A percentile compares a stretch with the other conserved stretches of the same genome.
Conservation (phyloP, 2,888 invertebrate genomes). For the Diabrotica balteata region DNA sequence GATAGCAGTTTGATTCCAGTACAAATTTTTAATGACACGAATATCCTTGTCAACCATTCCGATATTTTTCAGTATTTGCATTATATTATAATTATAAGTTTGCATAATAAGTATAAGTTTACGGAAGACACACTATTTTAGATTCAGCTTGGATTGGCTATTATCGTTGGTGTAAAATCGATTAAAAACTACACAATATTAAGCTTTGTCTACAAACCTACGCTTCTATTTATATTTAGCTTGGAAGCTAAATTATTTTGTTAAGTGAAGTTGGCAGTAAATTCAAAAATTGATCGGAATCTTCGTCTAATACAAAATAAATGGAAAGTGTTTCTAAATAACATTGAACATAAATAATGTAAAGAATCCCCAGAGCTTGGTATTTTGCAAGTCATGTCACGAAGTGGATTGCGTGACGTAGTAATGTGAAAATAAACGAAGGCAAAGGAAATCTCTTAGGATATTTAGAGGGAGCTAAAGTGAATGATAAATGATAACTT, state of each 20-base stretch:
- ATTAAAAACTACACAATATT: too few species aligned
- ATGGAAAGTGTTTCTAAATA: neutral
- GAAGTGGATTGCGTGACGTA: neutral
- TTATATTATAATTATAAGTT: too few species aligned
- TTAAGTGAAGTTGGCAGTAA: neutral
- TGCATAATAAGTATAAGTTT: too few species aligned
- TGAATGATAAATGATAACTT: neutral
- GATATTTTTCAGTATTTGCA: too few species aligned
- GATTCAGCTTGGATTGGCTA: too few species aligned
- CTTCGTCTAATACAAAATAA: neutral
- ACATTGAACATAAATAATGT: neutral
- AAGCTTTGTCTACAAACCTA: too few species aligned
- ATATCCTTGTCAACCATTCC: too few species aligned
- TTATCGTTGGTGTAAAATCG: too few species aligned
- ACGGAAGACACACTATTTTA: too few species aligned
- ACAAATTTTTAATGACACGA: too few species aligned
- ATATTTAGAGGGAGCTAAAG: neutral
- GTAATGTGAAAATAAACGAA: neutral
- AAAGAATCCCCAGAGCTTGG: neutral
- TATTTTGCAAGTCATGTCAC: constrained; percentile 1
- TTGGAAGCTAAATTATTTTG: neutral
- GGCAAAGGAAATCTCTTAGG: neutral
- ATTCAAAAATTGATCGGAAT: neutral
- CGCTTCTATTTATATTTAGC: too few species aligned
- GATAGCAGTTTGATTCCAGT: too few species aligned